Conservation (phyloP, 2,797 vertebrate genomes). For the Limosa lapponica region DNA sequence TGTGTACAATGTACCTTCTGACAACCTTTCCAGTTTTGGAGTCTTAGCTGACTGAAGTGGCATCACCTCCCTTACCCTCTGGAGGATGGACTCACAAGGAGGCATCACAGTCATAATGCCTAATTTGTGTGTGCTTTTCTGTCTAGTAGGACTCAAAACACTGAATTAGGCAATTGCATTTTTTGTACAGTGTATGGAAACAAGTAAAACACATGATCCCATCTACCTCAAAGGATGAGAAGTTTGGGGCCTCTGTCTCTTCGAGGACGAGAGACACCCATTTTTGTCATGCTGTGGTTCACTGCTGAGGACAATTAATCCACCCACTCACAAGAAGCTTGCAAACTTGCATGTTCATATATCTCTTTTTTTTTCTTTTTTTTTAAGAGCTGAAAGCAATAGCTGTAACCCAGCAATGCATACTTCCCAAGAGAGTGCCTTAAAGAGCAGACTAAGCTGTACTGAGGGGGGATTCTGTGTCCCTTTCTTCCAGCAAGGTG, state of each 20-base stretch:
- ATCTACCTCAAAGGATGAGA: not conserved
- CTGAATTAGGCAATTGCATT: not conserved
- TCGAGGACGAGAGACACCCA: not conserved
- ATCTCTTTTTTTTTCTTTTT: not conserved
- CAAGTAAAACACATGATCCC: not conserved
- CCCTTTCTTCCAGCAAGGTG: not conserved
- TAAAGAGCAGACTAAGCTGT: not conserved
- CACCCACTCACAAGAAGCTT: not conserved
- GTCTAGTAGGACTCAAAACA: not conserved
- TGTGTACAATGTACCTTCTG: not conserved
- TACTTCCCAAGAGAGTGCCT: not conserved
- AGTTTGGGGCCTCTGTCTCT: not conserved
- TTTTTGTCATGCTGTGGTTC: not conserved
- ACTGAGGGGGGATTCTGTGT: not conserved
- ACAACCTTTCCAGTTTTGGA: not conserved
- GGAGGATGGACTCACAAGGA: not conserved
- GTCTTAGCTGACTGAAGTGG: not conserved
- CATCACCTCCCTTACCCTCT: not conserved
- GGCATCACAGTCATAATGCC: not conserved
- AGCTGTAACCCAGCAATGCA: not conserved
- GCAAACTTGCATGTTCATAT: not conserved
- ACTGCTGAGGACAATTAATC: not conserved
- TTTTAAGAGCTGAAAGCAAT: not conserved
- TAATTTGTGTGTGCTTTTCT: not conserved
- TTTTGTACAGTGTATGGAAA: not conserved